phyloP scores from a whole-genome alignment of 2,888 invertebrate genomes.

The Tuberolachnus salignus region DNA sequence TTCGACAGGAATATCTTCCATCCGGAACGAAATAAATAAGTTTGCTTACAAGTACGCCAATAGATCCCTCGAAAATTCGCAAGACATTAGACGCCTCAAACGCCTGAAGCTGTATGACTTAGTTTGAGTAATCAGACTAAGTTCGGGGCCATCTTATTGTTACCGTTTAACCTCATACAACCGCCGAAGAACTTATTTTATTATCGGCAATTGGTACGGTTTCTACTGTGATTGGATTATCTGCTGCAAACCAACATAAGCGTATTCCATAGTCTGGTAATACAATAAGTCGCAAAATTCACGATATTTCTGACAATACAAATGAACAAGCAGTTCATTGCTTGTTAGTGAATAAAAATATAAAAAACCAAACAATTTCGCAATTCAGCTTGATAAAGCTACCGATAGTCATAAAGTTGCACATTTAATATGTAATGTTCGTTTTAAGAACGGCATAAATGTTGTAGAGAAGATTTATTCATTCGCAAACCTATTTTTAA shows the following conservation, averaged over 20 bases:
- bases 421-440: slow-evolving; percentile 21
- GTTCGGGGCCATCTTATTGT: too few species aligned
- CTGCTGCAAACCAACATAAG: slow-evolving; percentile 57
- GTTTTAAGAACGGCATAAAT: slow-evolving; percentile 4
- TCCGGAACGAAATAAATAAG: too few species aligned
- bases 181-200: slow-evolving; percentile 59
- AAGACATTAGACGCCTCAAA: too few species aligned
- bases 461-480: slow-evolving; percentile 1
- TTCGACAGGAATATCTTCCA: too few species aligned
- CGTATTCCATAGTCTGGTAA: too few species aligned
- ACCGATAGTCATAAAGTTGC: slow-evolving; percentile 15
- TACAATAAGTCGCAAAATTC: too few species aligned
- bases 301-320: slow-evolving; percentile 57
- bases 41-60: too few species aligned
- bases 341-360: slow-evolving; percentile 16
- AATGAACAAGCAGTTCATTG: too few species aligned
- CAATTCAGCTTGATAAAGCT: slow-evolving; percentile 31
- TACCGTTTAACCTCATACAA: slow-evolving; percentile 59
- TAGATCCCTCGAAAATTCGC: too few species aligned
- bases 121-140: too few species aligned
- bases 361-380: too few species aligned
- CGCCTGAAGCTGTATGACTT: too few species aligned
- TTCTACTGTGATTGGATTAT: slow-evolving; percentile 59
- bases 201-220: slow-evolving; percentile 59
- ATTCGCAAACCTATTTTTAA: background rate